phyloP scores from a whole-genome alignment of 2,113 vertebrate species.

The Lagopus muta region DNA sequence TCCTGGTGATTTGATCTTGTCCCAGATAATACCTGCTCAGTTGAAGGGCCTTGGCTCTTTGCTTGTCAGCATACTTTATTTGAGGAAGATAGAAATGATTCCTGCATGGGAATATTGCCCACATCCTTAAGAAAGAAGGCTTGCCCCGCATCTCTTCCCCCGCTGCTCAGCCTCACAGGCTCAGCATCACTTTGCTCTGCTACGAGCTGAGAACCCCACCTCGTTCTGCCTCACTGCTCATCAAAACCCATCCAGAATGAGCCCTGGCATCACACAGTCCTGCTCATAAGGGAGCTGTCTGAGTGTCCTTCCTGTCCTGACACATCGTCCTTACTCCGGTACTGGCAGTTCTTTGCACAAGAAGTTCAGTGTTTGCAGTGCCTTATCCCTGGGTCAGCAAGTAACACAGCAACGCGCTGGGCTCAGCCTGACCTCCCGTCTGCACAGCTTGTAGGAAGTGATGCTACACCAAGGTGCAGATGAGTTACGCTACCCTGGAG shows the following conservation, averaged over 20 bases:
- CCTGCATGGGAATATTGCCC: fast-evolving
- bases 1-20: neutral
- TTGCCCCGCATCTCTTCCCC: neutral
- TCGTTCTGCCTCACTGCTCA: fast-evolving
- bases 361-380: neutral
- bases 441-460: neutral
- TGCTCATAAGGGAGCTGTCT: fast-evolving
- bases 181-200: neutral
- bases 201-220: fast-evolving
- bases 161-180: neutral
- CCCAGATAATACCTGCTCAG: neutral
- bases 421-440: fast-evolving
- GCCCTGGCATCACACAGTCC: neutral
- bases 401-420: fast-evolving
- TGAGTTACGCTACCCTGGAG: fast-evolving
- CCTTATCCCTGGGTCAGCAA: slow-evolving; percentile 26
- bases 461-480: neutral
- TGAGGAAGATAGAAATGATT: neutral
- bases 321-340: fast-evolving
- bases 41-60: fast-evolving
- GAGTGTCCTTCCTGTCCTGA: fast-evolving
- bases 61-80: neutral
- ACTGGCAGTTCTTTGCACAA: slow-evolving; percentile 17
- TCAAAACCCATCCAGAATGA: fast-evolving
- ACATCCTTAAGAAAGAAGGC: neutral